These are phyloP conservation scores for Dryobota labecula DNA, from an alignment of 2,888 invertebrate genomes.

Conservation along the genomic window DNA sequence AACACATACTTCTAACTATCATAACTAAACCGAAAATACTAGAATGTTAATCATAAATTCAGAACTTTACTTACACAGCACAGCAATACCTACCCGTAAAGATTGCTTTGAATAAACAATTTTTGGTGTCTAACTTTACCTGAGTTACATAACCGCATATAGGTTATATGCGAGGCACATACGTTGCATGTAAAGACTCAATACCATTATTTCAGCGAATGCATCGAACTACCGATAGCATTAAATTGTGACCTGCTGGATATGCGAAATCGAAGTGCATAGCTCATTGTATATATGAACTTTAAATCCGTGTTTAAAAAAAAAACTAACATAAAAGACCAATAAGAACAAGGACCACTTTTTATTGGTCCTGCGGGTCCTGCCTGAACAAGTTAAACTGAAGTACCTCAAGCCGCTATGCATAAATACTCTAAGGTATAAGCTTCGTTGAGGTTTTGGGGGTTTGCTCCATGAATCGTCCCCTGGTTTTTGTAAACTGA, in stretches of 20 bases:
- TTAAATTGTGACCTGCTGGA: conserved; percentile 40
- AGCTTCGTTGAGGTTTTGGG: background rate
- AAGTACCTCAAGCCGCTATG: background rate
- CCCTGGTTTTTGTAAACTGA: background rate
- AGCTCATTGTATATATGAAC: conserved; percentile 45
- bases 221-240: conserved; percentile 52
- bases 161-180: conserved; percentile 14
- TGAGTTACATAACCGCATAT: conserved; percentile 40
- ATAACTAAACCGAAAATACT: background rate
- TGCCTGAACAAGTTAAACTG: background rate
- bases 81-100: background rate
- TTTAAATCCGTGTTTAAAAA: background rate
- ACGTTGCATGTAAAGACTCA: conserved; percentile 71
- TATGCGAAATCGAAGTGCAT: conserved; percentile 31
- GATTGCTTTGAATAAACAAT: background rate
- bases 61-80: no score
- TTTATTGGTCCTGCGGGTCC: no score
- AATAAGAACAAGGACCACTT: no score
- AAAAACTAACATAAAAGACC: background rate
- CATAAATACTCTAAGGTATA: background rate
- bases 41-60: background rate
- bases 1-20: background rate
- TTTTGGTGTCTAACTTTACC: background rate
- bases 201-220: conserved; percentile 65
- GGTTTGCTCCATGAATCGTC: background rate